A percentile compares a stretch with the other conserved stretches of the same genome.
phyloP scores from a whole-genome alignment of 2,113 vertebrate genomes.

The Platysternon megacephalum region DNA sequence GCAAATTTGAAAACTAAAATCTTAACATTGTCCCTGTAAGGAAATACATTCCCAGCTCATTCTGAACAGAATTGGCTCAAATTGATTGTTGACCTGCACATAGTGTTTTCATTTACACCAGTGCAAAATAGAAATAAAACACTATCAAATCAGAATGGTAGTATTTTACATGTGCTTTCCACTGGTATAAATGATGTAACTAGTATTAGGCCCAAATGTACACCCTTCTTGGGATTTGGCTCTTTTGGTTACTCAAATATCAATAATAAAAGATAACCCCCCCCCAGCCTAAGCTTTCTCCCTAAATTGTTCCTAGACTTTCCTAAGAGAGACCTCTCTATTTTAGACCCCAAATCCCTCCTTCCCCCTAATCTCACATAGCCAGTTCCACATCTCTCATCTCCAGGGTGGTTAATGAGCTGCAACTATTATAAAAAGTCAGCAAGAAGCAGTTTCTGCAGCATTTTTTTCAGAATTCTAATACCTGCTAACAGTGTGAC shows the following conservation, averaged over 20 bases:
- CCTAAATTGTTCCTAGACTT: background rate
- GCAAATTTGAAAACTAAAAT: background rate
- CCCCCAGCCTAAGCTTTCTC: background rate
- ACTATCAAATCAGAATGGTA: background rate
- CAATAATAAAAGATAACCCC: background rate
- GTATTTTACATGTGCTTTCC: background rate
- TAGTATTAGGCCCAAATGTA: background rate
- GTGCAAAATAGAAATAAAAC: background rate
- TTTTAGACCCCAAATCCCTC: background rate
- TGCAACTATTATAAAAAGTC: conserved; percentile 9
- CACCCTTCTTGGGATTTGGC: background rate
- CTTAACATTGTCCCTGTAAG: background rate
- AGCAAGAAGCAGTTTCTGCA: background rate
- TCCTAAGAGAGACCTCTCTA: background rate
- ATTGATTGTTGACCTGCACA: background rate
- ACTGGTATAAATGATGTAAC: background rate
- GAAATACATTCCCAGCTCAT: accelerated
- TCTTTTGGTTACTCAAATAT: background rate
- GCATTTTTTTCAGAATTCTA: background rate
- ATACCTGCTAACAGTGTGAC: background rate
- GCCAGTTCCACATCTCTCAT: background rate
- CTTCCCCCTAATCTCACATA: background rate
- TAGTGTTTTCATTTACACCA: background rate
- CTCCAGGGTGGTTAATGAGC: background rate
- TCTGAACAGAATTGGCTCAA: background rate